Conservation (phyloP, 2,797 vertebrate genomes). For the Glossophaga mutica region DNA sequence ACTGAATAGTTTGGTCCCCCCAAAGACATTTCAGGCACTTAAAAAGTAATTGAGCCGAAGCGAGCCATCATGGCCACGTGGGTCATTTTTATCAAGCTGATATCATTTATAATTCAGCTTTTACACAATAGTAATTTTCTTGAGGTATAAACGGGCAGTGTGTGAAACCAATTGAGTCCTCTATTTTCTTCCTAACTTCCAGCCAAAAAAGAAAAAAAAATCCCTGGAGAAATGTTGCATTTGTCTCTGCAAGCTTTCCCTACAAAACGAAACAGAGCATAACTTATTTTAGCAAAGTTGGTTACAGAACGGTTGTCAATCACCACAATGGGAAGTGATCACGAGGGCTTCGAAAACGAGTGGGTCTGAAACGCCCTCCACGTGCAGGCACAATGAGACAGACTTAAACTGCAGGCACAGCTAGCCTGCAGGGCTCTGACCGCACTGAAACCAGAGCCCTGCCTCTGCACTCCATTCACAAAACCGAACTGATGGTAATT, state of each 20-base stretch:
- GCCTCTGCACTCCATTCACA: conserved; percentile 34
- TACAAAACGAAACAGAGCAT: conserved; percentile 21
- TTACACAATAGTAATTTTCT: conserved; percentile 45
- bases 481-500: conserved; percentile 56
- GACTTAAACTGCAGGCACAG: accelerated
- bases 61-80: neutral
- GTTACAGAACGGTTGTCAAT: conserved; percentile 3
- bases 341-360: neutral
- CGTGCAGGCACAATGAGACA: neutral
- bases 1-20: neutral
- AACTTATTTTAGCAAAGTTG: conserved; percentile 2
- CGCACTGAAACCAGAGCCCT: neutral
- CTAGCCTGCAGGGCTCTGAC: neutral
- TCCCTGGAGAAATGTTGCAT: neutral
- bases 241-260: neutral
- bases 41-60: neutral
- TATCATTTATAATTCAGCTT: neutral
- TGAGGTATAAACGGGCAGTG: neutral
- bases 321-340: neutral
- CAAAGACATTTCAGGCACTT: neutral
- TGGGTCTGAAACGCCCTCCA: neutral
- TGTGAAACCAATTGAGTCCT: conserved; percentile 43
- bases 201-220: neutral
- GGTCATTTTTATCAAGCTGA: neutral
- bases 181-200: conserved; percentile 53